phyloP scores from a whole-genome alignment of 2,888 invertebrate genomes.

The Polyommatus iphigenia region DNA sequence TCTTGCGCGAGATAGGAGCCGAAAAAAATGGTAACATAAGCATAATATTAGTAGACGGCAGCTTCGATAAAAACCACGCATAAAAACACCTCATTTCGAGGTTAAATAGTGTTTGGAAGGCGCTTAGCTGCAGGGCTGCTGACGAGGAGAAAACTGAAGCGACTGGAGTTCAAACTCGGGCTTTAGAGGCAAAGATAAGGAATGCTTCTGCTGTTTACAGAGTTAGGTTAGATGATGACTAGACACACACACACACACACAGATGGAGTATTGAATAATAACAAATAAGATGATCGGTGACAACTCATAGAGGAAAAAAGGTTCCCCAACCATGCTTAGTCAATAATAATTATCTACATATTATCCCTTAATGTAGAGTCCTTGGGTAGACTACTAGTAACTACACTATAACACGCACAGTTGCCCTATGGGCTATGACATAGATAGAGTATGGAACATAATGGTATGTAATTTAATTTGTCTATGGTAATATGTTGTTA shows the following conservation, averaged over 20 bases:
- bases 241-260: too few relatives aligned
- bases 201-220: background rate
- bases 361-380: too few relatives aligned
- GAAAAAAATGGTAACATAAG: slow-evolving; percentile 76
- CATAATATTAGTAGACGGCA: slow-evolving; percentile 73
- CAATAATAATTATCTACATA: too few relatives aligned
- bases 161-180: slow-evolving; percentile 24
- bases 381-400: too few relatives aligned
- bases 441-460: too few relatives aligned
- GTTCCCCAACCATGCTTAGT: background rate
- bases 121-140: slow-evolving; percentile 51
- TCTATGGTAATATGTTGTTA: too few relatives aligned
- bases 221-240: background rate
- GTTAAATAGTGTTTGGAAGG: slow-evolving; percentile 65
- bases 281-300: background rate
- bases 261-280: background rate
- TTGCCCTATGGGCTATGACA: too few relatives aligned
- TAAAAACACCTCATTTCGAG: slow-evolving; percentile 69
- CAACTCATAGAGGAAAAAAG: background rate
- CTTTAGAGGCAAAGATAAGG: slow-evolving; percentile 14
- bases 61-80: slow-evolving; percentile 62
- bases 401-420: too few relatives aligned
- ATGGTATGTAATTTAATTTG: too few relatives aligned
- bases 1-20: slow-evolving; percentile 62
- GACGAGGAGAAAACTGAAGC: background rate